These are phyloP conservation scores for Rhinolophus ferrumequinum DNA, from an alignment of 2,113 vertebrate genomes.

Conservation along the genomic window DNA sequence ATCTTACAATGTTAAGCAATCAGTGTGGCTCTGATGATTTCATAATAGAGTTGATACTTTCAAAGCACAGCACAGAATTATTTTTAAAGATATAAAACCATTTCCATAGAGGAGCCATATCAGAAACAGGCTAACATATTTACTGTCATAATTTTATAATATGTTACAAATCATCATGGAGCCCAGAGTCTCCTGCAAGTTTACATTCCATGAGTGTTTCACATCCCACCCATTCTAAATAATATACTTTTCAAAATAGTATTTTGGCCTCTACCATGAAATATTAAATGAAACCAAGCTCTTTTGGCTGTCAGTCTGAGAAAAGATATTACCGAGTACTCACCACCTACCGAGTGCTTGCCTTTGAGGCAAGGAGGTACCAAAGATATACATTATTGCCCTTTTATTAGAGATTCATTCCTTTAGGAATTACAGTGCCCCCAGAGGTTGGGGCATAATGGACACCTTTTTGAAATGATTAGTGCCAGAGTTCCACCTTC, in stretches of 20 bases:
- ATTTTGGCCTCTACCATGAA: slow-evolving; percentile 48
- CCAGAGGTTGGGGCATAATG: not conserved
- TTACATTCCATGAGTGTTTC: slow-evolving; percentile 58
- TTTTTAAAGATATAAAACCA: slow-evolving; percentile 52
- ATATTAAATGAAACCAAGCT: slow-evolving; percentile 67
- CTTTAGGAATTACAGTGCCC: not conserved
- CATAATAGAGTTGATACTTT: slow-evolving; percentile 48
- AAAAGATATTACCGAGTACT: slow-evolving; percentile 1
- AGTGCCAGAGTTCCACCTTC: not conserved
- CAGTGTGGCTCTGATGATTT: slow-evolving; percentile 53
- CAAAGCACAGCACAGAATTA: slow-evolving; percentile 44
- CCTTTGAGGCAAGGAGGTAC: not conserved
- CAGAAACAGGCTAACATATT: slow-evolving; percentile 35
- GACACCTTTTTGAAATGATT: slow-evolving; percentile 42
- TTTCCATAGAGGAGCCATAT: slow-evolving; percentile 36
- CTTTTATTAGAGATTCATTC: not conserved
- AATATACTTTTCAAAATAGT: slow-evolving; percentile 52
- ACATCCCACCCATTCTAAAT: slow-evolving; percentile 48
- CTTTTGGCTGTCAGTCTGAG: slow-evolving; percentile 27
- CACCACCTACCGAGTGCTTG: not conserved
- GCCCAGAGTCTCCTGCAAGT: slow-evolving; percentile 24
- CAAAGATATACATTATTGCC: not conserved
- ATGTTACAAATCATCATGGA: slow-evolving; percentile 49
- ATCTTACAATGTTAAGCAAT: slow-evolving; percentile 45
- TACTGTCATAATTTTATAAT: slow-evolving; percentile 45